These are phyloP conservation scores for Chloebia gouldiae DNA, from an alignment of 2,113 vertebrate species.

Conservation along the genomic window DNA sequence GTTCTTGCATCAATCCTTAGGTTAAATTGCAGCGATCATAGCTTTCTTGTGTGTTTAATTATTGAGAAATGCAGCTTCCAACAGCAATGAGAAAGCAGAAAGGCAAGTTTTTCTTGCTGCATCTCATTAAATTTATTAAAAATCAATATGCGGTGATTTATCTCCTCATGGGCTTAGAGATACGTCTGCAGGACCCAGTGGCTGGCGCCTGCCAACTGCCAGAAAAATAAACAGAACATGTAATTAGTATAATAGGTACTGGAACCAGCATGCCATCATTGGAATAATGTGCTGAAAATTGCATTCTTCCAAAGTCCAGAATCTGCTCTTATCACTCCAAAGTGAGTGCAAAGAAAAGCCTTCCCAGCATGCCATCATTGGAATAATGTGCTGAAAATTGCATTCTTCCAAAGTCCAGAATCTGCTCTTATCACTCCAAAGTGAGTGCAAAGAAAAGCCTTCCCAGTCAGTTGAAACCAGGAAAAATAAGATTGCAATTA, in stretches of 20 bases:
- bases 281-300: background rate
- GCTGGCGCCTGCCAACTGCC: background rate
- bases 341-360: background rate
- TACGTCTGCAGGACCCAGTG: background rate
- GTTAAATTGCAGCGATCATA: background rate
- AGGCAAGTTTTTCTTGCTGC: background rate
- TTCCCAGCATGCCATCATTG: too few species aligned
- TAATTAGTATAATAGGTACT: background rate
- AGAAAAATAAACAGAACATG: background rate
- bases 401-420: background rate
- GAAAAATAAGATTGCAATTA: background rate
- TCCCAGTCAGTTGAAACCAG: background rate
- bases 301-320: background rate
- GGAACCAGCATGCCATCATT: background rate
- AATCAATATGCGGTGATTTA: background rate
- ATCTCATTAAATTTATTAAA: constrained; percentile 4
- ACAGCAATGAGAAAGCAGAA: background rate
- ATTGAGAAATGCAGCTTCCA: background rate
- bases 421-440: background rate
- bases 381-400: background rate
- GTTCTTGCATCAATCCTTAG: background rate
- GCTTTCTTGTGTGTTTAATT: background rate
- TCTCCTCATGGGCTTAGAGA: background rate
- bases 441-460: background rate
- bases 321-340: background rate